Base-by-base conservation (phyloP, 2,797 vertebrate species). In the Hydrolagus colliei region DNA sequence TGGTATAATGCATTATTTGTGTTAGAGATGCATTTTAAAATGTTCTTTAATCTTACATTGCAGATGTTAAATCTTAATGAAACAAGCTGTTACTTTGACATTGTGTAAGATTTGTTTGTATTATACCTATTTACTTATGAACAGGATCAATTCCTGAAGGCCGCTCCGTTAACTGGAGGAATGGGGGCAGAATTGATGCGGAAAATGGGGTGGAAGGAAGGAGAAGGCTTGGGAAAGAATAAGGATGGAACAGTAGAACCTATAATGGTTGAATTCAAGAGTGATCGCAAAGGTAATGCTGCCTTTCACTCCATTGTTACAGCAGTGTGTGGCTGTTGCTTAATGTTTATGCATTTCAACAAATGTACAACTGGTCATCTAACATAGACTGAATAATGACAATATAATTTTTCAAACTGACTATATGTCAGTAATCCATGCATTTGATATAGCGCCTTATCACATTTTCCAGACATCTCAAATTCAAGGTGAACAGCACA, bases 131-230 rank as follows among this genome's bases (percentile, higher is more conserved):
- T 92, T 91, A 93, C 91, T 93, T 90, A 75, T 91, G 92, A 91
- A 87, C 93, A 99, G 98, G 97, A 99, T 94, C 98, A 99, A 91
- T 99, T 99, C 92, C 94, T 99, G 87, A 95, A 95, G 89, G 97
- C 97, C 52, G 96, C 97, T 67, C 97, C 97, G 0, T 97, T 99
- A 32, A 96, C 95, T 0, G 97, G 97, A 86, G 97, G 97, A 52
- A 96, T 98, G 88, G 97, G 97, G 79, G 97, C 98, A 92, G 94
- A 98, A 72, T 94, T 99, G 84, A 99, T 99, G 98, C 96, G 96
- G 86, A 99, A 99, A 92, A 99, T 99, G 98, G 98, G 98, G 89
- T 99, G 98, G 97, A 96, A 92, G 90, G 95, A 95, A 62, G 98
- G 98, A 85, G 97, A 99, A 90, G 97, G 98, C 16, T 93, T 99